Evolutionary conservation across 2,113 vertebrate genomes (phyloP).

Genomic region (Tyto alba): DNA sequence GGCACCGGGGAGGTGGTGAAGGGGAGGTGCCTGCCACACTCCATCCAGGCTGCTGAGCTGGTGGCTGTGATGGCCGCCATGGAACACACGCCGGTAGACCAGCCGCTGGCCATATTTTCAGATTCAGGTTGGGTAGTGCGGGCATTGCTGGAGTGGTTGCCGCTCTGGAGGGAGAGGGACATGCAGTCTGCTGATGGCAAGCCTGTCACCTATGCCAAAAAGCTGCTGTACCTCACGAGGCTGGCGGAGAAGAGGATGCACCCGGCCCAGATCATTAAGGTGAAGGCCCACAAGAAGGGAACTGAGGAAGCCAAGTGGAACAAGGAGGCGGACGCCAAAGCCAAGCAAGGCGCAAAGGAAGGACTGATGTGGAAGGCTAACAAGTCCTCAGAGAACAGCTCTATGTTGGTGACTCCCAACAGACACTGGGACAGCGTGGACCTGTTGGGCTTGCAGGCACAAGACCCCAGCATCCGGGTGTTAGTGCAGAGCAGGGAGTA

Average conservation of each 20-base stretch:
- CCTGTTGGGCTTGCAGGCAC: slow-evolving; percentile 26
- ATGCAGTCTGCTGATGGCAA: slow-evolving; percentile 41
- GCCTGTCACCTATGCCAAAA: slow-evolving; percentile 35
- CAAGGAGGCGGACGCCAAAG: slow-evolving; percentile 30
- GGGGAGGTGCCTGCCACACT: slow-evolving; percentile 43
- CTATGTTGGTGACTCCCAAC: neutral
- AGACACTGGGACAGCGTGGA: neutral
- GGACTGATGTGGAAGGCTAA: slow-evolving; percentile 49
- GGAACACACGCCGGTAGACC: neutral
- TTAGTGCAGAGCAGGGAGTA: neutral
- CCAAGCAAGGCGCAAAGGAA: slow-evolving; percentile 44
- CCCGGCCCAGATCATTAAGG: slow-evolving; percentile 26
- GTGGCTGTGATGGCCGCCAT: slow-evolving; percentile 4
- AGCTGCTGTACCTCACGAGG: slow-evolving; percentile 19
- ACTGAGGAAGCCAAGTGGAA: slow-evolving; percentile 58
- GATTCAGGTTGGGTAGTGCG: slow-evolving; percentile 44
- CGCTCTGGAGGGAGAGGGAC: slow-evolving; percentile 21
- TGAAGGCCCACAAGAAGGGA: slow-evolving; percentile 51
- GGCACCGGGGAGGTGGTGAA: slow-evolving; percentile 25
- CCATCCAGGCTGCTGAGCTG: slow-evolving; percentile 45
- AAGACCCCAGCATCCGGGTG: neutral
- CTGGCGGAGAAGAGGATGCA: neutral
- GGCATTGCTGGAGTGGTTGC: neutral
- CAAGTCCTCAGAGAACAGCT: neutral
- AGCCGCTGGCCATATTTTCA: slow-evolving; percentile 9